phyloP scores from a whole-genome alignment of 2,888 invertebrate species.

The Apomyelois bistriatella region DNA sequence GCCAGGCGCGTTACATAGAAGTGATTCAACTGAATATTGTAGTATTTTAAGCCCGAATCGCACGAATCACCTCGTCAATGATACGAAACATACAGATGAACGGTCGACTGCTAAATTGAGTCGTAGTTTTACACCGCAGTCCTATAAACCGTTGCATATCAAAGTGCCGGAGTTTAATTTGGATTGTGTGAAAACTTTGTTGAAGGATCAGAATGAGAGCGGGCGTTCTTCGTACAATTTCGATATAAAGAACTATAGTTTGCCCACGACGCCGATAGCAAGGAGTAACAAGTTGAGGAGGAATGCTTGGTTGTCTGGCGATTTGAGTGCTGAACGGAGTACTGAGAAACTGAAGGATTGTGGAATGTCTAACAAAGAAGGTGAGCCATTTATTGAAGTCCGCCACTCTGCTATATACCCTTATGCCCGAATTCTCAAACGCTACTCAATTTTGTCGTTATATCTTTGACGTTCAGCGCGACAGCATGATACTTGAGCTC shows the following conservation, averaged over 20 bases:
- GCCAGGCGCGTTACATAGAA: conserved; percentile 58
- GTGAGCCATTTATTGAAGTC: conserved; percentile 24
- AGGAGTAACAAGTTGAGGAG: conserved; percentile 75
- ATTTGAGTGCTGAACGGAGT: conserved; percentile 38
- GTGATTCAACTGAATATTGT: conserved; percentile 75
- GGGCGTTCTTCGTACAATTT: conserved; percentile 66
- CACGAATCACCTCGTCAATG: conserved; percentile 41
- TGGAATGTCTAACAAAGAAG: conserved; percentile 30
- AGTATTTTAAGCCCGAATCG: conserved; percentile 68
- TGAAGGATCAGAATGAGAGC: conserved; percentile 44
- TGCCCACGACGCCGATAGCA: conserved; percentile 77
- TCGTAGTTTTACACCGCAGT: conserved; percentile 69
- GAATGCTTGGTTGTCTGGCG: conserved; percentile 77
- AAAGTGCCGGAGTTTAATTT: conserved; percentile 68
- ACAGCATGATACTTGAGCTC: too few species aligned
- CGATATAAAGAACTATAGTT: conserved; percentile 68
- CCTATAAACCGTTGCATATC: conserved; percentile 69
- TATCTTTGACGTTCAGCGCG: too few species aligned
- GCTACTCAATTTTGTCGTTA: too few species aligned
- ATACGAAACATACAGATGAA: conserved; percentile 44
- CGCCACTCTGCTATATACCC: too few species aligned
- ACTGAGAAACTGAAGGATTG: conserved; percentile 24
- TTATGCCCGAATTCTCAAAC: too few species aligned
- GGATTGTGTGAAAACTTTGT: conserved; percentile 55
- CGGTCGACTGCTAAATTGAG: conserved; percentile 55